Evolutionary conservation across 2,888 invertebrate species (phyloP).

Genomic region (Heliconius ethilla): DNA sequence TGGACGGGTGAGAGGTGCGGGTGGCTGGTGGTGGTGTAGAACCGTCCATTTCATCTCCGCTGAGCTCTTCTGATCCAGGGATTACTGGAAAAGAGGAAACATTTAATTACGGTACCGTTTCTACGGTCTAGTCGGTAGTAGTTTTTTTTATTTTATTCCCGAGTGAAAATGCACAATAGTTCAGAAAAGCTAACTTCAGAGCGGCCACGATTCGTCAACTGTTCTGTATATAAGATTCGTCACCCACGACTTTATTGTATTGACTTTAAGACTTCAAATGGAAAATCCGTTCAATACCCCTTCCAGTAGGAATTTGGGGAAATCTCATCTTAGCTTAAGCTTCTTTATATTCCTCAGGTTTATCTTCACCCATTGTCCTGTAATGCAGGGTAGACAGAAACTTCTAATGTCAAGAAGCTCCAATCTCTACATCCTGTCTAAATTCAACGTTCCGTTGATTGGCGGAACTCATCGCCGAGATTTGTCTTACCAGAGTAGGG

Average conservation of each 20-base stretch:
- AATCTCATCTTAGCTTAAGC: no score
- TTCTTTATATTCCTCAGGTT: no score
- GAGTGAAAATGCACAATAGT: neutral
- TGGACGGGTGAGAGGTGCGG: slow-evolving; percentile 25
- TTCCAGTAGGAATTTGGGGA: no score
- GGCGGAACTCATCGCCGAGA: neutral
- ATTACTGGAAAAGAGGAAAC: slow-evolving; percentile 78
- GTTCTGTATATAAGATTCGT: no score
- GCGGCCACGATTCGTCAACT: no score
- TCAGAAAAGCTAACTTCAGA: neutral
- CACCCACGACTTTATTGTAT: no score
- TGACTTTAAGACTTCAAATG: no score
- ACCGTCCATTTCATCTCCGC: slow-evolving; percentile 87
- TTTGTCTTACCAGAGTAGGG: neutral
- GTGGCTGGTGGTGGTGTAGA: slow-evolving; percentile 83
- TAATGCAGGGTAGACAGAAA: neutral
- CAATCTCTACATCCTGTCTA: neutral
- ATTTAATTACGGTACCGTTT: no score
- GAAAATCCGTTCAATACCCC: no score
- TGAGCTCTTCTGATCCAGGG: slow-evolving; percentile 90
- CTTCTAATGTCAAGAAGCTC: neutral
- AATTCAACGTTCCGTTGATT: neutral
- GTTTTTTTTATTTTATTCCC: no score
- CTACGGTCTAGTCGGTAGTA: no score
- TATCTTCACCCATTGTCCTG: no score